Evolutionary conservation across 2,888 invertebrate genomes (phyloP), one percentile per base, ranked within the genome.

Genomic region (Ichneumon xanthorius): DNA sequence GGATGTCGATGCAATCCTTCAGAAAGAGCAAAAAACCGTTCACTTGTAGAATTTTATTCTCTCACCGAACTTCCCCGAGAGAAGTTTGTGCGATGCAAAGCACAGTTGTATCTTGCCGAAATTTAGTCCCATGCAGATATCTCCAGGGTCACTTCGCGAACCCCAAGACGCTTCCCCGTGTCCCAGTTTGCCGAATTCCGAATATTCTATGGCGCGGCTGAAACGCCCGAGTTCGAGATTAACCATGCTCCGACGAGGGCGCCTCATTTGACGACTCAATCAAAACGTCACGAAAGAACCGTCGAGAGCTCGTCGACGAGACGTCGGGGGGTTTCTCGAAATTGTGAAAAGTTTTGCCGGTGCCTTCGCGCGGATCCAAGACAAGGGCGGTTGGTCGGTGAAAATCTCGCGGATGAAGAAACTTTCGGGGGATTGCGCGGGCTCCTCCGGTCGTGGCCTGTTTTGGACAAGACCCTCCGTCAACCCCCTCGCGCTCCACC

Each of bases 261-360:
- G 65, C 73, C 67, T 80, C 77, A 81, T 84, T 84, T 61, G 80
- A 82, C 76, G 77, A 79, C 86, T 87, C 86, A 85, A 87, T 88
- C 83, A 86, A 88, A 88, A 86, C 82, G 86, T 86, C 84, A 82
- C 26, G 77, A 72, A 45, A 53, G 48, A 70, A 70, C n/a, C 26
- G 76, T 58, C 22, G 55, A 53, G 53, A 61, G 33, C 6, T 16
- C 37, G 37, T 37, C 65, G 19, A n/a, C 37, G 65, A 65, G 14
- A 33, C 40, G 40, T 71, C 45, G 26, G 65, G 67, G 71, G 65
- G 63, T 80, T 68, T 50, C 55, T 30, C 48, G 4, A 84, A 84
- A 75, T 80, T 80, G 58, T 48, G 48, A 84, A 80, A 84, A 84
- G 80, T 84, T 84, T 68, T 16, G 16, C 19, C 14, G 58, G 26